A percentile compares a stretch with the other conserved stretches of the same genome.
Evolutionary conservation across 2,113 vertebrate species (phyloP).

Genomic region (Echinops telfairi): DNA sequence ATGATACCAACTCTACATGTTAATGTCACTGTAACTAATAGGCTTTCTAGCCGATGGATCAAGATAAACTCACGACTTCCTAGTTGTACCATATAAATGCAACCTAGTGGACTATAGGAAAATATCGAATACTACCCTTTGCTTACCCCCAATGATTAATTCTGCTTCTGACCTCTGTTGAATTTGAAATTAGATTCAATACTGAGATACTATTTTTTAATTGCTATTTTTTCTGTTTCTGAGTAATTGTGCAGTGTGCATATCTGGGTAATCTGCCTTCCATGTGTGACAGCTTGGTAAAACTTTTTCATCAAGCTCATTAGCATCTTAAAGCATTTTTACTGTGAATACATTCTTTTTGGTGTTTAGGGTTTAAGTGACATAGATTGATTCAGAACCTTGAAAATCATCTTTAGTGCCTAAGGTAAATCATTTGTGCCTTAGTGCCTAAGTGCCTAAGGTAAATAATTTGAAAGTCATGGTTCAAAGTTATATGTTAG

Average conservation of each 20-base stretch:
- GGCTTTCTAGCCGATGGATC: not conserved
- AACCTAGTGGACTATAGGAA: slow-evolving; percentile 19
- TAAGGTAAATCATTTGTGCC: slow-evolving; percentile 38
- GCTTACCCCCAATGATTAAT: not conserved
- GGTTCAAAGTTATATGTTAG: not conserved
- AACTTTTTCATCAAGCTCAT: not conserved
- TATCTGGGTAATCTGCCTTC: not conserved
- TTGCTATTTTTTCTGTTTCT: not conserved
- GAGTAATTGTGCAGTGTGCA: not conserved
- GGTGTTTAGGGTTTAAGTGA: not conserved
- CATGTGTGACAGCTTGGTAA: not conserved
- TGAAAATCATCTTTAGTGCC: not conserved
- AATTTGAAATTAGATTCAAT: slow-evolving; percentile 18
- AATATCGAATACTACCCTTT: not conserved
- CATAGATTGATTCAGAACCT: not conserved
- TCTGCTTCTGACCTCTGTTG: slow-evolving; percentile 4
- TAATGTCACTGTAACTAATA: not conserved
- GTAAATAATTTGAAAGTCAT: slow-evolving; percentile 11
- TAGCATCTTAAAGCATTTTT: not conserved
- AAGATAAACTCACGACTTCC: not conserved
- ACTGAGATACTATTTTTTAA: slow-evolving; percentile 23
- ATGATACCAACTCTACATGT: not conserved
- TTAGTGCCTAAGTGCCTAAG: not conserved
- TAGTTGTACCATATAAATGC: not conserved
- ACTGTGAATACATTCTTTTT: slow-evolving; percentile 26